Percentiles rank a stretch among this genome's conserved stretches.
Conservation (phyloP, 2,113 vertebrate species). For the Ifrita kowaldi region DNA sequence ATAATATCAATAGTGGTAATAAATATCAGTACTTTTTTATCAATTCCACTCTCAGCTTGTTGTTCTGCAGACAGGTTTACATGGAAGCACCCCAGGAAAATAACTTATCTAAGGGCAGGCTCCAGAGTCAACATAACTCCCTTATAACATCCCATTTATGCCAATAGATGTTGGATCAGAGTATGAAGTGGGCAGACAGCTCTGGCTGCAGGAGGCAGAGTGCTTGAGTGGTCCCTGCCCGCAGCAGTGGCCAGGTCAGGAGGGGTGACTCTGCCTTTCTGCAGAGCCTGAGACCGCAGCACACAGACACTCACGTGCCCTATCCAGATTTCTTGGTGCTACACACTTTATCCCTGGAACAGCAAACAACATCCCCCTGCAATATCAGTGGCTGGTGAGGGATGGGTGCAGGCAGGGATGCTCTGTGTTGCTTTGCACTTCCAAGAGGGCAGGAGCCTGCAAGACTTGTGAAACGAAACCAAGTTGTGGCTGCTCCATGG, state of each 20-base stretch:
- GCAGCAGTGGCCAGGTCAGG: fast-evolving
- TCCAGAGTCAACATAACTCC: fast-evolving
- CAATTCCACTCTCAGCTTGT: not conserved
- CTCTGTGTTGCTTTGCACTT: fast-evolving
- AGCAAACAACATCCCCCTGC: fast-evolving
- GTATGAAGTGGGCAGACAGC: not conserved
- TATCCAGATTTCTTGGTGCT: not conserved
- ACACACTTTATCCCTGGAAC: not conserved
- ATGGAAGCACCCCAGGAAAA: not conserved
- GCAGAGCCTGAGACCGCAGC: fast-evolving
- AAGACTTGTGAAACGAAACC: not conserved
- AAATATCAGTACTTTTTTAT: not conserved
- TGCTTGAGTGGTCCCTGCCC: fast-evolving
- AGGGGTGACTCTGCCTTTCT: not conserved
- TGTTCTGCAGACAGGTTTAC: not conserved
- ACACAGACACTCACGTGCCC: not conserved
- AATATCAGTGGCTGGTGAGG: not conserved
- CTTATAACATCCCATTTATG: not conserved
- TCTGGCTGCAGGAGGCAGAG: not conserved
- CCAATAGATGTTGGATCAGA: not conserved
- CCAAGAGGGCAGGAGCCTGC: not conserved
- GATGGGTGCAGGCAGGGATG: not conserved
- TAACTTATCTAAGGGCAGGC: not conserved
- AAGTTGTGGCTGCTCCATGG: not conserved
- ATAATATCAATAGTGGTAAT: not conserved